A percentile compares a stretch with the other conserved stretches of the same genome.
Conservation (phyloP, 2,797 vertebrate species). For the Balearica regulorum region DNA sequence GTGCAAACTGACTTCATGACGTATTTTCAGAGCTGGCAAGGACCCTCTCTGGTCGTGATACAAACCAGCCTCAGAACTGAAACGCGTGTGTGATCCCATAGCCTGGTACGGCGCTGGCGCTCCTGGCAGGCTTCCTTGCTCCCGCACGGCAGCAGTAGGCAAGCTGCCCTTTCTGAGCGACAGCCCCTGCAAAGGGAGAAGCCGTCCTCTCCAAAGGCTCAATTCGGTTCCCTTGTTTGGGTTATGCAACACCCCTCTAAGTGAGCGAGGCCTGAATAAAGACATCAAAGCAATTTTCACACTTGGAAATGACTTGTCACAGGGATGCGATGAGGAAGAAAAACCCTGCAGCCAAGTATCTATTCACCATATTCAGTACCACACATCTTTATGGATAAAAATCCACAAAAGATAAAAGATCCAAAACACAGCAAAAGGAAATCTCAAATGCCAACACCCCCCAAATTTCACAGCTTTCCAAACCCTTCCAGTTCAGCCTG, state of each 20-base stretch:
- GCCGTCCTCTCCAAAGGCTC: background rate
- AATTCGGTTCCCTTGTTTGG: accelerated
- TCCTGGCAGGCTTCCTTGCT: background rate
- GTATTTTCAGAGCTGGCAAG: background rate
- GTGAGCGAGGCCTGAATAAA: background rate
- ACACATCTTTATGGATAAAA: background rate
- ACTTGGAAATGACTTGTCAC: conserved; percentile 19
- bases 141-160: accelerated
- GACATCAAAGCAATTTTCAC: conserved; percentile 29
- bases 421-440: background rate
- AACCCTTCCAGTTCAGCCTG: background rate
- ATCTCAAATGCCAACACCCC: background rate
- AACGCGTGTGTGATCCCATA: accelerated
- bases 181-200: background rate
- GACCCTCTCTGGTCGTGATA: accelerated
- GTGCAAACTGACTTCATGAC: background rate
- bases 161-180: background rate
- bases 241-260: background rate
- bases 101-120: accelerated
- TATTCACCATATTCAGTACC: background rate
- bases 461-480: background rate
- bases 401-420: background rate
- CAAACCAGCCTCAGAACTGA: background rate
- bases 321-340: background rate
- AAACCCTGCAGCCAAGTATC: background rate